Evolutionary conservation across 2,797 vertebrate genomes (phyloP), one percentile per base, ranked within the genome.

Genomic region (Halcyon leucocephala): DNA sequence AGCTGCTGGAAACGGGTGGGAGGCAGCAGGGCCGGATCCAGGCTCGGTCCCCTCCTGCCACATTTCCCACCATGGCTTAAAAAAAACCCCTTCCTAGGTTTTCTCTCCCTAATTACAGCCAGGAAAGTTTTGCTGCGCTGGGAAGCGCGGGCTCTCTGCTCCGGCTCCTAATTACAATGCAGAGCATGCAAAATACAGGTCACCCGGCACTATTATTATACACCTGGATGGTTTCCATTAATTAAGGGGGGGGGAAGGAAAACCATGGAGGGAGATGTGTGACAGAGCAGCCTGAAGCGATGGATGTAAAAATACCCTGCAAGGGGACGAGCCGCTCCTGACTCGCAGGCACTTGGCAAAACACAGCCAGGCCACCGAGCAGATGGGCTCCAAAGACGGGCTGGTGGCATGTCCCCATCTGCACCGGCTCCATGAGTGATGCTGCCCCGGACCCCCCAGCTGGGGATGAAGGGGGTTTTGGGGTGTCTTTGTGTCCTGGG

Each of bases 301-400:
- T 10, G 54, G 54, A 60, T n/a, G 79, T 20, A 62, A 48, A 84
- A 66, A 84, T 26, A 69, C 44, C 57, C 60, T 1, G 0, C 0
- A 6, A 1, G 7, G 57, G 60, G 67, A 51, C 1, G 1, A 72
- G 54, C 57, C 2, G 6, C 0, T 5, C 52, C 72, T 64, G 69
- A 49, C 37, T 74, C 69, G 24, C 0, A 6, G 48, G 29, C 49
- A 24, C 18, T 46, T 28, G 74, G 82, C 55, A 60, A 46, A 80
- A 58, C 3, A 0, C 0, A 5, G 37, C 44, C 2, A 1, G 86
- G 46, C 49, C 19, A 5, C 1, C 0, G 3, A 58, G 67, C 80
- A 90, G 80, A 79, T 15, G 83, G 91, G 71, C 35, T 84, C 70
- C 42, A 51, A 72, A 57, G 76, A 52, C 14, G 66, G 39, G 61